Percentiles rank a stretch among this genome's conserved stretches.
Conservation (phyloP, 2,888 invertebrate species). For the Hirtodrosophila cameraria region DNA sequence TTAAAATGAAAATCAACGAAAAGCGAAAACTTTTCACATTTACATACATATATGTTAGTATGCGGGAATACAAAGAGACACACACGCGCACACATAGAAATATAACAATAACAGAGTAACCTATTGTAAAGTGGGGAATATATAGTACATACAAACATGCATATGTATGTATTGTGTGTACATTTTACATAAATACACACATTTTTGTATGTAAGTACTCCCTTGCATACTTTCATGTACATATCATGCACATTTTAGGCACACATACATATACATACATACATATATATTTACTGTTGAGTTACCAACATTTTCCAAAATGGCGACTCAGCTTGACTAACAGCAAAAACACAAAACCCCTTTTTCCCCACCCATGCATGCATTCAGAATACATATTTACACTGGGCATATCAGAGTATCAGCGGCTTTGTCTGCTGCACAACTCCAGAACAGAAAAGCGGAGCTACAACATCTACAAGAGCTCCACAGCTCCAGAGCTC, state of each 20-base stretch:
- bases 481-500: conserved; percentile 29
- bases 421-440: conserved; percentile 37
- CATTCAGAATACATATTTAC: conserved; percentile 31
- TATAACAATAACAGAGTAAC: conserved; percentile 77
- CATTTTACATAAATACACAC: neutral
- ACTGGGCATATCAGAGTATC: conserved; percentile 15
- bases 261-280: too few species aligned
- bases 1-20: conserved; percentile 74
- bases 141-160: conserved; percentile 7
- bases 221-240: conserved; percentile 12
- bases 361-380: conserved; percentile 4
- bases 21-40: conserved; percentile 64
- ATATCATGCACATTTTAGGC: conserved; percentile 20
- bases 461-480: conserved; percentile 24
- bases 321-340: conserved; percentile 49
- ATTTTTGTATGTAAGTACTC: conserved; percentile 1
- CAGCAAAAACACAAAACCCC: conserved; percentile 1
- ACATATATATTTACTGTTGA: conserved; percentile 34
- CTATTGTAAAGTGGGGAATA: conserved; percentile 71
- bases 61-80: conserved; percentile 2
- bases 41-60: neutral
- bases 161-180: conserved; percentile 8
- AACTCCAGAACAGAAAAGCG: conserved; percentile 28
- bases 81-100: conserved; percentile 7
- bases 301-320: conserved; percentile 52